Evolutionary conservation across 2,888 invertebrate genomes (phyloP), one percentile per base, ranked within the genome.

Genomic region (Oxyteleia sp.): DNA sequence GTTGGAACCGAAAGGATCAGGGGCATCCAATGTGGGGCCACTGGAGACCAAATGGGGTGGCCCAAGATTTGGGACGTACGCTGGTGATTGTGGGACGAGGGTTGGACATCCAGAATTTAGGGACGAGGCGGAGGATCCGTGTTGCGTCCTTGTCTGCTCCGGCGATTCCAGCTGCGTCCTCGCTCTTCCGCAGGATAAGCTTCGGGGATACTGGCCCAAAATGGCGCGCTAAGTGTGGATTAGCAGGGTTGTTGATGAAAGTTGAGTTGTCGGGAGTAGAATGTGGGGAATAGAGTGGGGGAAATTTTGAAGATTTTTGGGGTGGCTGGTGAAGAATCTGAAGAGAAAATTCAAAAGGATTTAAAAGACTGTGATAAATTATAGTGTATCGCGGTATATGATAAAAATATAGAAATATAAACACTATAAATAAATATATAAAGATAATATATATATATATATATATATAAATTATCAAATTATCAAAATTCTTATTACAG

Each of bases 161-260:
- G 45, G 26, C 13, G 20, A 16, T 45, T 45, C n/a, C 43, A 43
- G 43, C n/a, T 13, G 29, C 13, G 29, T 53, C 55, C 26, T 35
- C 16, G 32, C 35, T 35, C 51, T 51, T 55, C 55, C 35, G 35
- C 71, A 32, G 59, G 59, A 51, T 26, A 41, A 49, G 47, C 38
- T 18, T 23, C 57, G 26, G 72, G 16, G n/a, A 53, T 53, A 55
- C 75, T 66, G 75, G 75, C 75, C 75, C 75, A 75, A 75, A 75
- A 75, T 75, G 75, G 75, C 75, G 75, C 57, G 38, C 75, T 16
- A 51, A 59, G 47, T 45, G 43, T n/a, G 41, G 59, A 47, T 51
- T 51, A 26, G 66, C 41, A 23, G 18, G 20, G 35, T 51, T 23
- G 49, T 35, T 10, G 57, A 57, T 35, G 38, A 13, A 29, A 2